A percentile compares a stretch with the other conserved stretches of the same genome.
These are phyloP conservation scores for Drosophila setosimentum DNA, from an alignment of 2,888 invertebrate species.

Conservation along the genomic window DNA sequence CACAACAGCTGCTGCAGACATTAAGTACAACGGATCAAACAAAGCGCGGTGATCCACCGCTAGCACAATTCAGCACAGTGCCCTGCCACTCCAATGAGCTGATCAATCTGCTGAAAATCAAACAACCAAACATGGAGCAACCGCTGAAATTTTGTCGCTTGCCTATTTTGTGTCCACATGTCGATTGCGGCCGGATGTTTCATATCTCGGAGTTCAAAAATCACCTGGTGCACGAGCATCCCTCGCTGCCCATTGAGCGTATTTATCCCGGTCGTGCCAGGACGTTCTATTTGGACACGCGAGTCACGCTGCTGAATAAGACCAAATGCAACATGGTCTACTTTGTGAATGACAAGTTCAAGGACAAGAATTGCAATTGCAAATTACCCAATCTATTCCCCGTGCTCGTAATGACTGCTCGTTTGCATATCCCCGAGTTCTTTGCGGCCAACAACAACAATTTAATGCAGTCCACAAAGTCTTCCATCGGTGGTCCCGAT, in stretches of 20 bases:
- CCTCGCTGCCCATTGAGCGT: constrained; percentile 74
- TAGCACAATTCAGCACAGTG: constrained; percentile 61
- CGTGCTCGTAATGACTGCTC: constrained; percentile 79
- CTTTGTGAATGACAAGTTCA: constrained; percentile 75
- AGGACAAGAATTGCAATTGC: constrained; percentile 59
- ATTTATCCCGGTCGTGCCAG: constrained; percentile 70
- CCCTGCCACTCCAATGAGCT: constrained; percentile 42
- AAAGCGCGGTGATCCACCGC: constrained; percentile 28
- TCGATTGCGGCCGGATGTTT: constrained; percentile 65
- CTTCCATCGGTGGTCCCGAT: neutral
- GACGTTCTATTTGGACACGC: constrained; percentile 80
- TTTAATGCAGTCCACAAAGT: neutral
- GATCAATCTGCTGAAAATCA: constrained; percentile 25
- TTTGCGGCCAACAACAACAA: constrained; percentile 9
- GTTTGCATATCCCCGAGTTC: constrained; percentile 60
- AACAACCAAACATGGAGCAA: constrained; percentile 31
- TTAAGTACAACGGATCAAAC: neutral
- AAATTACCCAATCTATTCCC: constrained; percentile 76
- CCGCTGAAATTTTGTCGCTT: constrained; percentile 62
- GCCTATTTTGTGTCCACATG: constrained; percentile 79
- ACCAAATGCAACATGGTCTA: constrained; percentile 77
- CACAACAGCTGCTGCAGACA: neutral
- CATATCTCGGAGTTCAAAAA: constrained; percentile 81
- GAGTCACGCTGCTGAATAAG: constrained; percentile 50
- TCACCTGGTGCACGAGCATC: constrained; percentile 78